Evolutionary conservation across 2,113 vertebrate species (phyloP), one percentile per base, ranked within the genome.

Genomic region (Bucco capensis): DNA sequence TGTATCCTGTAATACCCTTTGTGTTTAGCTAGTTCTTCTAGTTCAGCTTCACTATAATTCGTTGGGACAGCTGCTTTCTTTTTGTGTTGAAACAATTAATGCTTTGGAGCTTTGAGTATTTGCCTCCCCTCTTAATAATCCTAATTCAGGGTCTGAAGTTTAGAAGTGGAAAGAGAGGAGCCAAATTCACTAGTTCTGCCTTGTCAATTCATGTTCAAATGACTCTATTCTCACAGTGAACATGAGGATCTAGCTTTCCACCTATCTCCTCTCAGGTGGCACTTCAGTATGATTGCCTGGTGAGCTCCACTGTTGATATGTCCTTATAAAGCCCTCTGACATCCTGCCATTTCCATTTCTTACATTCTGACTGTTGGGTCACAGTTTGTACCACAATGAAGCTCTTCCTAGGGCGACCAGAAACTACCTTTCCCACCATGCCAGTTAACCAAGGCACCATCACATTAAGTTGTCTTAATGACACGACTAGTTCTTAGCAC

Each of bases 111-210:
- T 61, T 17, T 51, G 30, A 72, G 13, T 24, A 10, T 38, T 23
- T 19, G 17, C 1, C 1, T 0, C 6, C 5, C 9, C 3, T 1
- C 8, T 33, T 27, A 64, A 35, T 51, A 73, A 77, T 70, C 12
- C 7, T 42, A 14, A n/a, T 47, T 50, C 40, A 66, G 51, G 27
- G 8, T 14, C 18, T 78, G 27, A 69, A 53, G 13, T n/a, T 64
- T 42, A 60, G 28, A 83, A 65, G 9, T n/a, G 5, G 31, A 64
- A 74, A 66, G n/a, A 35, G 1, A 56, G 35, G 17, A 50, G 12
- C 5, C 23, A 54, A 27, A 10, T 82, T 75, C 22, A n/a, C 30
- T 72, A 44, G n/a, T 79, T 56, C 40, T 81, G 22, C 57, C n/a
- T 85, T 67, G 16, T 42, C 12, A 54, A 28, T 70, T 74, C 25